phyloP scores from a whole-genome alignment of 1,140 invertebrate species.

The Drosophila repleta region DNA sequence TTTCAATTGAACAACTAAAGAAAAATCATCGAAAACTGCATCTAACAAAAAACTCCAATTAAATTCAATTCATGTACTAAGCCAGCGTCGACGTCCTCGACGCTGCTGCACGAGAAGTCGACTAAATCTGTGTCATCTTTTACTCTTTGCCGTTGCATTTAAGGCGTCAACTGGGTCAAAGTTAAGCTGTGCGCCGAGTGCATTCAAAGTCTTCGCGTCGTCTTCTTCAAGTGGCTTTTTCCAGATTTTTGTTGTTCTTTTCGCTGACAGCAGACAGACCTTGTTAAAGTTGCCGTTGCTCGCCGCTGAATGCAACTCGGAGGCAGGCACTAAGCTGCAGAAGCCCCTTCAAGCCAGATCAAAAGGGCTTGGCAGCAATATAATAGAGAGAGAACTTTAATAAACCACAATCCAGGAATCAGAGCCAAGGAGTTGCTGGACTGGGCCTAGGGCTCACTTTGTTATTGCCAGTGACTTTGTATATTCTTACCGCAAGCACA shows the following conservation, averaged over 20 bases:
- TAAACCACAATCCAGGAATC: conserved; percentile 23
- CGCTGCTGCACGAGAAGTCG: conserved; percentile 22
- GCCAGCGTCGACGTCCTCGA: conserved; percentile 19
- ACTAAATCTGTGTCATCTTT: conserved; percentile 58
- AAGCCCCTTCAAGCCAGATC: conserved; percentile 35
- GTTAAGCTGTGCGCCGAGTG: conserved; percentile 57
- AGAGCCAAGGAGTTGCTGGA: conserved; percentile 22
- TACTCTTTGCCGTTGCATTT: conserved; percentile 57
- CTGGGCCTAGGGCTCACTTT: conserved; percentile 20
- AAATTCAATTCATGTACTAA: conserved; percentile 64
- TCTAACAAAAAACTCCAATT: conserved; percentile 56
- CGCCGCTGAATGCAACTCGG: conserved; percentile 20
- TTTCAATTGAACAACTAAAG: conserved; percentile 20
- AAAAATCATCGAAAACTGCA: conserved; percentile 10
- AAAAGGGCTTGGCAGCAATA: conserved; percentile 12
- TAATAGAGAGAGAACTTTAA: conserved; percentile 22
- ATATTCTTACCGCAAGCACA: conserved; percentile 39
- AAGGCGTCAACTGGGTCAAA: conserved; percentile 77
- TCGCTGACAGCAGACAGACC: conserved; percentile 30
- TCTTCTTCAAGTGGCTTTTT: conserved; percentile 56
- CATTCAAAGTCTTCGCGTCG: conserved; percentile 52
- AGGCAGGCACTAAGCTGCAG: conserved; percentile 46
- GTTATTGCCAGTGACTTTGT: conserved; percentile 72
- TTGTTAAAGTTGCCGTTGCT: conserved; percentile 26
- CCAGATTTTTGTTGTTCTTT: conserved; percentile 52